Base-by-base conservation (phyloP, 92 coral and sea anemone genomes). In the Umimayanthus kanabou region DNA sequence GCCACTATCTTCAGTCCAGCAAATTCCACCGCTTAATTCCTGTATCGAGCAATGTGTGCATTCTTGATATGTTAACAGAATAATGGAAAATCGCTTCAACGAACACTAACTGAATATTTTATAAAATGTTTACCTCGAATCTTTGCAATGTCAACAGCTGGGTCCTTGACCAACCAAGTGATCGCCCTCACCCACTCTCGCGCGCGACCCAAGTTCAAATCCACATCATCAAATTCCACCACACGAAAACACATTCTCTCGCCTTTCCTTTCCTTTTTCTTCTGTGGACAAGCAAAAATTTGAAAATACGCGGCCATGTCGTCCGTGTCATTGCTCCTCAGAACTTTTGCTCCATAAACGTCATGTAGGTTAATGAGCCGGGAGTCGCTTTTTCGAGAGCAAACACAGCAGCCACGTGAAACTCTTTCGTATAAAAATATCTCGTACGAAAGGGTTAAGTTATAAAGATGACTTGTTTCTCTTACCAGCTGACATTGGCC, bases 141-240 rank as follows among this genome's bases (percentile, higher is more conserved):
- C 57, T 88, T 53, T 9, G 77, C 40, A 4, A 79, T 64, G 82
- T 90, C 89, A 47, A 80, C 82, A 18, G 49, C 85, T 16, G 97
- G 91, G 39, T 93, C 90, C 79, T 85, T 90, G 70, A 87, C 79
- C 15, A 96, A 90, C 99, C 98, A 95, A 76, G 87, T 81, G 79
- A 96, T 95, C 18, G 91, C 92, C 39, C 96, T 92, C 49, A 95
- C 92, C 99, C 99, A 96, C 53, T 70, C 88, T 77, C 90, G 93
- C 10, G 99, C 99, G 40, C 77, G 72, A 25, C 74, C 64, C 11
- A 84, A 39, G 82, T 96, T 95, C 74, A 77, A 82, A 16, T 83
- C 88, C 30, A 81, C 74, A 66, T 88, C 72, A 53, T 91, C 97
- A 79, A 90, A 91, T 18, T 88, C 92, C 22, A 87, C 70, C 39